Base-by-base conservation (phyloP, 2,797 vertebrate genomes). In the Moxostoma hubbsi region DNA sequence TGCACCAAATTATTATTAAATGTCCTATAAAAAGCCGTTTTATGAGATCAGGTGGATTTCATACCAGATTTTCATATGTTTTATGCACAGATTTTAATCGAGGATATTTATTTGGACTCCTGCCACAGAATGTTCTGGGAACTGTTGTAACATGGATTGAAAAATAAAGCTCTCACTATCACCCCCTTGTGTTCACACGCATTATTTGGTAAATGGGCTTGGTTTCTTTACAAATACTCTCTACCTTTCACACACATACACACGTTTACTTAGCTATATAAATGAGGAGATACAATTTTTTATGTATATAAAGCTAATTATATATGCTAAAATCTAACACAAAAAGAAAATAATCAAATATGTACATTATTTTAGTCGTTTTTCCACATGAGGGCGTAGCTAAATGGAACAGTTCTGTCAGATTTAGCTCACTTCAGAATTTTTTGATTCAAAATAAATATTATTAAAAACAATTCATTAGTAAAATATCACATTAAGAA, bases 91-190 rank as follows among this genome's bases (percentile, higher is more conserved):
- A 79, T 64, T 61, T 77, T 65, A 72, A 49, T 75, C 12, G 67
- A 45, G 75, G 58, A 83, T 85, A 85, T 85, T 85, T 86, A 86
- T 86, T 86, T 80, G 55, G 67, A 69, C n/a, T 72, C 18, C 9
- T 81, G 69, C 45, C 67, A 70, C 49, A 79, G 75, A 85, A 80
- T 83, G 78, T 85, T 65, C 55, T 64, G 64, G 66, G 65, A 81
- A 81, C 24, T 61, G 66, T 16, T 65, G 59, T 59, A 73, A 74
- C 12, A 66, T 73, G 59, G 68, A 69, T 79, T 58, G 66, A 9
- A 13, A 76, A 86, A 85, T 85, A 85, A 83, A 87, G 4, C 36
- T 36, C 36, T 36, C 36, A 36, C 36, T 36, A 36, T 79, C 80
- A 45, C 75, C 80, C 53, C 36, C 79, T 46, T 9, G 71, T 86